Evolutionary conservation across 2,113 vertebrate species (phyloP), one percentile per base, ranked within the genome.

Genomic region (Tupaia tana): DNA sequence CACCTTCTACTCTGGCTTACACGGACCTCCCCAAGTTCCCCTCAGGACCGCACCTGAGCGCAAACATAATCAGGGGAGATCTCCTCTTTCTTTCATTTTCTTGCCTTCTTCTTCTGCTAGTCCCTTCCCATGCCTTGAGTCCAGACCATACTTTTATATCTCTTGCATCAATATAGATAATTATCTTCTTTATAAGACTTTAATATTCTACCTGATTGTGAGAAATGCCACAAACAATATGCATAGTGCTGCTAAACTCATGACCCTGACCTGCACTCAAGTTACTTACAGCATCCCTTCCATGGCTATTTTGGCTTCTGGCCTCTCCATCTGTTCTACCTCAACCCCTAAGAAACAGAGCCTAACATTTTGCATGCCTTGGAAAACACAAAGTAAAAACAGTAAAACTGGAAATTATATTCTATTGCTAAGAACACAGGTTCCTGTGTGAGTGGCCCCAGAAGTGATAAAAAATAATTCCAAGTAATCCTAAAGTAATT

Each of bases 401-500:
- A 64, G 14, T 9, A 59, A 87, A 83, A 75, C n/a, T 13, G 24
- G n/a, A 67, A 79, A 78, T 64, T 82, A 12, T 1, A 75, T 73
- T 88, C 27, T 13, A 63, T 11, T 54, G 29, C 58, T 84, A 88
- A 95, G 31, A 93, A 66, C 11, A 24, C 4, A 77, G 29, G 1
- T 70, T 78, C 27, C 27, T 86, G 29, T 74, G 13, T 86, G 34
- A 81, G 14, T 83, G 74, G 13, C 20, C 90, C 34, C 80, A 89
- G 70, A 84, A 91, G 18, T 67, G 69, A 88, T 20, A 69, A 67
- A 61, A 61, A 29, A 79, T 64, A 66, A 69, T 79, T 78, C 71
- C 89, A 92, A 96, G 18, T 64, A 86, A 90, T 78, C 22, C n/a
- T 87, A 59, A 89, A 75, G 16, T 56, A 89, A 79, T 92, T 73